Percentiles rank a stretch among this genome's conserved stretches.
These are phyloP conservation scores for Pandemis cinnamomeana DNA, from an alignment of 2,888 invertebrate species.

Conservation along the genomic window DNA sequence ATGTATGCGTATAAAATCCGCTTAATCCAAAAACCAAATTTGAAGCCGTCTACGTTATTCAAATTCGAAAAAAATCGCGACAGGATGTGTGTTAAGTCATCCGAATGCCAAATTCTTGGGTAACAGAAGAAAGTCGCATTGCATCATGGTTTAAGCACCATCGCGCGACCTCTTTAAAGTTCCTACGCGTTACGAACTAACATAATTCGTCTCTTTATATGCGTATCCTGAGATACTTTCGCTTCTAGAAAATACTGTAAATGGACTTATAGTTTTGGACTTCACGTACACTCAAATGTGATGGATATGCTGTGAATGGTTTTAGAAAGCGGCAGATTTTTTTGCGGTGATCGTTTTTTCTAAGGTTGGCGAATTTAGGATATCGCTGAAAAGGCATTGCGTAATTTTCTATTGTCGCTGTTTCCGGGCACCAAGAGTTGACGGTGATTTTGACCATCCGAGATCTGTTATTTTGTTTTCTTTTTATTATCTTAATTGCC, in stretches of 20 bases:
- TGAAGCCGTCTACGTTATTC: neutral
- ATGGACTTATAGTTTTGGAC: slow-evolving; percentile 25
- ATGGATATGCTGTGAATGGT: slow-evolving; percentile 11
- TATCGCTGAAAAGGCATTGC: slow-evolving; percentile 1
- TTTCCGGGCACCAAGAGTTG: neutral
- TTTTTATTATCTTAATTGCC: too few species aligned
- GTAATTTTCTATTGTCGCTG: neutral
- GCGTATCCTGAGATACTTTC: slow-evolving; percentile 34
- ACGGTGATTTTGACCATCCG: neutral
- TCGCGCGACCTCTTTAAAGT: slow-evolving; percentile 38
- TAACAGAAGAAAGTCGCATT: slow-evolving; percentile 40
- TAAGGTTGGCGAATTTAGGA: slow-evolving; percentile 4
- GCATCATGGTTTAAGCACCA: slow-evolving; percentile 25
- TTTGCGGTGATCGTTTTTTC: slow-evolving; percentile 24
- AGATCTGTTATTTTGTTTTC: neutral
- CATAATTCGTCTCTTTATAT: slow-evolving; percentile 39
- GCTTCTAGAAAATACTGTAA: slow-evolving; percentile 3
- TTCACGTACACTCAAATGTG: slow-evolving; percentile 6
- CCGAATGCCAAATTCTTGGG: slow-evolving; percentile 32
- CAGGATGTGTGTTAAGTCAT: slow-evolving; percentile 39
- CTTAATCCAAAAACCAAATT: slow-evolving; percentile 18
- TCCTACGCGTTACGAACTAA: slow-evolving; percentile 23
- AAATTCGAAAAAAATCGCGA: slow-evolving; percentile 3
- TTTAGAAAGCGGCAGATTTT: slow-evolving; percentile 33
- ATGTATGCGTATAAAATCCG: neutral